Evolutionary conservation across 2,797 vertebrate genomes (phyloP).

Genomic region (Gymnothorax reevesii): DNA sequence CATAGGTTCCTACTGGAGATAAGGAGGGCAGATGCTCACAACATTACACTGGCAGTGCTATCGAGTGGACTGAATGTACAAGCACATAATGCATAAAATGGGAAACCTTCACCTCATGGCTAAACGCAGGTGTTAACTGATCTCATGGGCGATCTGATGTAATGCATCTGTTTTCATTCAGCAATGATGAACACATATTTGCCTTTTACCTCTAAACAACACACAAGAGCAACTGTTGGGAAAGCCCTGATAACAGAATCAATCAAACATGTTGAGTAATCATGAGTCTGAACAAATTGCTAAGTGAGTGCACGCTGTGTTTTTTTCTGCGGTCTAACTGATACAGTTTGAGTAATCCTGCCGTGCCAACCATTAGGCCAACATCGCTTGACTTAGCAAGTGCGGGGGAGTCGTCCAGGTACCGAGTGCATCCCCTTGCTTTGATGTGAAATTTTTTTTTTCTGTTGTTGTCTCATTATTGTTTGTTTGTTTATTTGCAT

Average conservation of each 20-base stretch:
- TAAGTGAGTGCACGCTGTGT: not conserved
- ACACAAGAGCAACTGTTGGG: not conserved
- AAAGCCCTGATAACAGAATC: not conserved
- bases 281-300: not conserved
- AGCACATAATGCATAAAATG: not conserved
- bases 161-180: not conserved
- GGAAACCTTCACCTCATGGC: not conserved
- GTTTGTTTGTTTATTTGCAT: too few species aligned
- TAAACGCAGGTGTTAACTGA: not conserved
- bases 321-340: not conserved
- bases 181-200: not conserved
- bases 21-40: not conserved
- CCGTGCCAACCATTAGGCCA: not conserved
- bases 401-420: too few species aligned
- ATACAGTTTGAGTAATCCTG: not conserved
- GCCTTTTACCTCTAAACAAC: not conserved
- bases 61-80: not conserved
- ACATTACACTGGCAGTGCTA: not conserved
- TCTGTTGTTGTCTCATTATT: too few species aligned
- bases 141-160: not conserved
- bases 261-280: not conserved
- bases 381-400: not conserved
- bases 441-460: too few species aligned
- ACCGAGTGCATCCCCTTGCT: too few species aligned
- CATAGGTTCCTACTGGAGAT: constrained; percentile 40